Evolutionary conservation across 1,140 invertebrate species (phyloP), one percentile per base, ranked within the genome.

Genomic region (Leptinotarsa defecta): DNA sequence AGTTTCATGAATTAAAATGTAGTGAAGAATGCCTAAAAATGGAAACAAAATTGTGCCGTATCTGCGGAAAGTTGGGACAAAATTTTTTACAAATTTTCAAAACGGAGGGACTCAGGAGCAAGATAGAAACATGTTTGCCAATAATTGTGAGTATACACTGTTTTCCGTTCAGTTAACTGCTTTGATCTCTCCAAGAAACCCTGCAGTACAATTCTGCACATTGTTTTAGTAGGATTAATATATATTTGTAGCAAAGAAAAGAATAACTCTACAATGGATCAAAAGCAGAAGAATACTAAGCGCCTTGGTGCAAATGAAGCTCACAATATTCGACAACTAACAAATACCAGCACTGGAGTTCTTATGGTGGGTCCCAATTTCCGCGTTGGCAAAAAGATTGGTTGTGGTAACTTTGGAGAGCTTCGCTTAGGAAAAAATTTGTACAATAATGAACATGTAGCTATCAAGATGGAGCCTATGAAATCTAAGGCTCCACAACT

Each of bases 401-500:
- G 98, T 85, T 98, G 96, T 91, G 98, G 98, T 84, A 99, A 99
- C 89, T 99, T 99, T 88, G 98, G 98, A 78, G 98, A 99, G 90
- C 91, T 99, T 71, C 91, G 98, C 88, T 92, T 99, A 87, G 98
- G 97, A 96, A 99, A 99, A 91, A 99, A 99, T 89, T 91, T 99
- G 83, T 99, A 99, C 91, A 99, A 98, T 90, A 99, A 98, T 91
- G 98, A 99, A 91, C 97, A 99, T 91, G 98, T 99, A 88, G 98
- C 98, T 86, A 99, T 99, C 88, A 99, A 99, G 92, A 94, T 99
- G 94, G 98, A 99, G 91, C 96, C 97, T 83, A 99, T 99, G 96
- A 99, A 99, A 89, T 98, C 98, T 80, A 97, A 99, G 91, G 98
- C 98, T 83, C 98, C 98, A 79, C 98, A 99, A 90, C 91, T 99